These are phyloP conservation scores for Cremastinae sp. DNA, from an alignment of 2,888 invertebrate genomes.

Conservation along the genomic window DNA sequence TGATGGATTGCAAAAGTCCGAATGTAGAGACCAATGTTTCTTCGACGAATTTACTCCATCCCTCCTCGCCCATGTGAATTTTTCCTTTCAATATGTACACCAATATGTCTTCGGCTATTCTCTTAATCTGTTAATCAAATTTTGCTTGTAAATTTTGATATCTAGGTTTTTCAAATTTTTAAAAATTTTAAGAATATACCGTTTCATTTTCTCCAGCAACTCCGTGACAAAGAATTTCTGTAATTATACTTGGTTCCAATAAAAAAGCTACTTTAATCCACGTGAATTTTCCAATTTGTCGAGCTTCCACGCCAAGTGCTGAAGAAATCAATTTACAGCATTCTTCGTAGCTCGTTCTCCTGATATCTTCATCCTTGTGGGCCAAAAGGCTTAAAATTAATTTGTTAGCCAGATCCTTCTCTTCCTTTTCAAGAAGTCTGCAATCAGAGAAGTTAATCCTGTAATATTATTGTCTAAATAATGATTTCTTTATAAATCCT, in stretches of 20 bases:
- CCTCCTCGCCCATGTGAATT: conserved; percentile 83
- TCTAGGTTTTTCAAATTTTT: background rate
- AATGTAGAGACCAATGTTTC: conserved; percentile 84
- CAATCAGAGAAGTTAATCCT: too few relatives aligned
- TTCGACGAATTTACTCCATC: conserved; percentile 85
- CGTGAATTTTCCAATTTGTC: conserved; percentile 74
- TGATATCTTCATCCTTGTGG: conserved; percentile 82
- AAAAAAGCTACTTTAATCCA: conserved; percentile 83
- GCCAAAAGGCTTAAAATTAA: conserved; percentile 83
- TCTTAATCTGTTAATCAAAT: conserved; percentile 81
- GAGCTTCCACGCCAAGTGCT: conserved; percentile 81
- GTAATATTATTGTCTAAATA: conserved; percentile 3
- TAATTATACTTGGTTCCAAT: conserved; percentile 83
- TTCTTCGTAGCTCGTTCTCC: conserved; percentile 82
- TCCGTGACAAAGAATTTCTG: conserved; percentile 86
- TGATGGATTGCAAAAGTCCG: conserved; percentile 84
- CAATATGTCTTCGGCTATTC: conserved; percentile 84
- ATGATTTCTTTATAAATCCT: background rate
- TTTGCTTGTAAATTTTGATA: background rate
- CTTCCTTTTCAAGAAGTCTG: conserved; percentile 69
- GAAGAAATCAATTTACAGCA: conserved; percentile 81
- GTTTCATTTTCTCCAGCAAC: conserved; percentile 80
- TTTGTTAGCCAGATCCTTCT: conserved; percentile 68
- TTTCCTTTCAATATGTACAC: conserved; percentile 85
- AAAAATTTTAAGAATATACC: conserved; percentile 67